Percentiles rank a stretch among this genome's conserved stretches.
Evolutionary conservation across 1,140 invertebrate genomes (phyloP).

Genomic region (Popillia japonica): DNA sequence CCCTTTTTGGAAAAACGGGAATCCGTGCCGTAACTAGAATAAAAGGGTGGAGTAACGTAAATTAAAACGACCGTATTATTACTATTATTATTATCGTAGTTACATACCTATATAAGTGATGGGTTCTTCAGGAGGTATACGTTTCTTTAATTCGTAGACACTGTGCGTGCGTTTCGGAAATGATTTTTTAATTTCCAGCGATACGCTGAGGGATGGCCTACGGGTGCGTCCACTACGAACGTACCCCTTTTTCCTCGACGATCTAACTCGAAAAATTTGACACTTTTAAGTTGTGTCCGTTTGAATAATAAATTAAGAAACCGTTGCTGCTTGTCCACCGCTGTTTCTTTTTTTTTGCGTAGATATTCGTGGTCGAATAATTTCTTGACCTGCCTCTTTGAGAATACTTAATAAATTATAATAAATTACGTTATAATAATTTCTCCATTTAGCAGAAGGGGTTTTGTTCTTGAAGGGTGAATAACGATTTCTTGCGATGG

Average conservation of each 20-base stretch:
- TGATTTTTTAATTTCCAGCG: slow-evolving; percentile 12
- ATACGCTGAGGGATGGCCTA: not conserved
- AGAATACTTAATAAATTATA: slow-evolving; percentile 4
- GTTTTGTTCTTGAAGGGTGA: too few relatives aligned
- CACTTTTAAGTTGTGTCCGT: slow-evolving; percentile 19
- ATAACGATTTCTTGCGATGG: too few relatives aligned
- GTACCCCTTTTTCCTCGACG: not conserved
- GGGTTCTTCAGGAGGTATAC: not conserved
- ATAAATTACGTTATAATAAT: slow-evolving; percentile 28
- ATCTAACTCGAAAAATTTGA: not conserved
- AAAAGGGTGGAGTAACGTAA: not conserved
- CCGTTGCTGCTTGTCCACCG: not conserved
- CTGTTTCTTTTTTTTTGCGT: not conserved
- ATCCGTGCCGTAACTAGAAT: too few relatives aligned
- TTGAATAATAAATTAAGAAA: slow-evolving; percentile 15
- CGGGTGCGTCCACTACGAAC: not conserved
- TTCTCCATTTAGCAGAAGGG: not conserved
- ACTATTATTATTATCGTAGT: not conserved
- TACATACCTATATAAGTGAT: too few relatives aligned
- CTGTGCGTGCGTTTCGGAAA: not conserved
- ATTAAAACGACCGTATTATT: slow-evolving; percentile 23
- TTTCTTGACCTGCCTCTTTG: not conserved
- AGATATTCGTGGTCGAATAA: not conserved
- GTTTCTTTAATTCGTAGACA: not conserved
- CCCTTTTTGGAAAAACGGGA: not conserved